These are phyloP conservation scores for Malthinus seriepunctatus DNA, from an alignment of 2,888 invertebrate species.

Conservation along the genomic window DNA sequence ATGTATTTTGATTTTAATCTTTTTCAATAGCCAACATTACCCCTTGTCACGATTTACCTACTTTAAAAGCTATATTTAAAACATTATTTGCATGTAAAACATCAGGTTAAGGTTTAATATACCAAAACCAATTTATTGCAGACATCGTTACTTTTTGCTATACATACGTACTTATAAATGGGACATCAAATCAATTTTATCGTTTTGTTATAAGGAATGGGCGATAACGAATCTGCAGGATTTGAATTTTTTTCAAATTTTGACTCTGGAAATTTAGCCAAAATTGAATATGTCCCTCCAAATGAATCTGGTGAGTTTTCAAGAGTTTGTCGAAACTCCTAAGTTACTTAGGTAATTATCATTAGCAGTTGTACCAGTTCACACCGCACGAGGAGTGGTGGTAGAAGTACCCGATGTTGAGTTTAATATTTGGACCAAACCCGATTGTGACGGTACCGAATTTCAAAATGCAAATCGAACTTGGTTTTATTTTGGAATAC, in stretches of 20 bases:
- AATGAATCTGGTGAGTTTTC: slow-evolving; percentile 60
- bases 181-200: slow-evolving; percentile 1
- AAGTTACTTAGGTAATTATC: not conserved
- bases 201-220: slow-evolving; percentile 18
- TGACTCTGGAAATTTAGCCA: slow-evolving; percentile 87
- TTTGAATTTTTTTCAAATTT: slow-evolving; percentile 85
- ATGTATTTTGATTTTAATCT: slow-evolving; percentile 10
- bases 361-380: slow-evolving; percentile 39
- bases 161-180: not conserved
- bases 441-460: slow-evolving; percentile 85
- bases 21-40: slow-evolving; percentile 22
- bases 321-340: not conserved
- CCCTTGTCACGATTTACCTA: slow-evolving; percentile 20
- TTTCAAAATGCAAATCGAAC: slow-evolving; percentile 89
- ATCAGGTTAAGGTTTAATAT: slow-evolving; percentile 14
- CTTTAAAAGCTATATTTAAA: slow-evolving; percentile 10
- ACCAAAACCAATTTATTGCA: not conserved
- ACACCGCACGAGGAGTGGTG: slow-evolving; percentile 31
- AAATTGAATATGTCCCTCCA: slow-evolving; percentile 73
- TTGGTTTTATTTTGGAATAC: slow-evolving; percentile 90
- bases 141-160: slow-evolving; percentile 1
- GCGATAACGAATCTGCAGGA: slow-evolving; percentile 67
- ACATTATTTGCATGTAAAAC: slow-evolving; percentile 13
- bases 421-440: slow-evolving; percentile 88
- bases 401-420: slow-evolving; percentile 71